Evolutionary conservation across 2,113 vertebrate genomes (phyloP).

Genomic region (Anguilla japonica): DNA sequence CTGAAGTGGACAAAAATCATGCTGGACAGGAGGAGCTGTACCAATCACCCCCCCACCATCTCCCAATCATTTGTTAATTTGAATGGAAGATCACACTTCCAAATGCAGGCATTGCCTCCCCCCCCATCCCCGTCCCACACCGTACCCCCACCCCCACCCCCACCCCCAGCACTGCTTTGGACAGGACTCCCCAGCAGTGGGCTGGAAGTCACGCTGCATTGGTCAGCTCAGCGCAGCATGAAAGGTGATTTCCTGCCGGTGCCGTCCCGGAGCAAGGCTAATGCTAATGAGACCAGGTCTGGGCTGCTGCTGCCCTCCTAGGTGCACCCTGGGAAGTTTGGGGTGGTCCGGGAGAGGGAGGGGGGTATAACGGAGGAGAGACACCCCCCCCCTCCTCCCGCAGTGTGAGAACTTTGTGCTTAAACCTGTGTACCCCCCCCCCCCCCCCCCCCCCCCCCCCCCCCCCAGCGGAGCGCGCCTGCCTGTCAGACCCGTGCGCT

Average conservation of each 20-base stretch:
- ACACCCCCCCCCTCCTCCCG: background rate
- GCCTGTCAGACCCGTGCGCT: constrained; percentile 92
- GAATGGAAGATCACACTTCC: too few species aligned
- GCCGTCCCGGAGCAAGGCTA: constrained; percentile 44
- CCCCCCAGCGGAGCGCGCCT: constrained; percentile 87
- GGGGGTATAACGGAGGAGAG: constrained; percentile 6
- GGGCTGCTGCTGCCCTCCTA: background rate
- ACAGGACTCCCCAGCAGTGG: constrained; percentile 46
- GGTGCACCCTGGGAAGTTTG: background rate
- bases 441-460: constrained; percentile 30
- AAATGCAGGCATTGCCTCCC: too few species aligned
- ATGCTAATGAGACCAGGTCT: constrained; percentile 38
- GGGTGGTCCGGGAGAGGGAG: background rate
- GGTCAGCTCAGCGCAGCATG: constrained; percentile 56
- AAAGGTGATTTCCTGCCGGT: constrained; percentile 65
- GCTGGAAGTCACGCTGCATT: constrained; percentile 54
- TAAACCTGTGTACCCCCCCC: background rate
- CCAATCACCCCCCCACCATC: background rate
- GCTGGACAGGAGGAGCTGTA: background rate
- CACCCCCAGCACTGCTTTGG: constrained; percentile 37
- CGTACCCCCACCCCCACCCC: background rate
- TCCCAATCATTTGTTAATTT: background rate
- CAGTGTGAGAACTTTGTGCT: background rate
- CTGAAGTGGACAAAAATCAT: background rate
- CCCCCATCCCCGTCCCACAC: too few species aligned